A percentile compares a stretch with the other conserved stretches of the same genome.
These are phyloP conservation scores for Mycteria americana DNA, from an alignment of 2,797 vertebrate species.

Conservation along the genomic window DNA sequence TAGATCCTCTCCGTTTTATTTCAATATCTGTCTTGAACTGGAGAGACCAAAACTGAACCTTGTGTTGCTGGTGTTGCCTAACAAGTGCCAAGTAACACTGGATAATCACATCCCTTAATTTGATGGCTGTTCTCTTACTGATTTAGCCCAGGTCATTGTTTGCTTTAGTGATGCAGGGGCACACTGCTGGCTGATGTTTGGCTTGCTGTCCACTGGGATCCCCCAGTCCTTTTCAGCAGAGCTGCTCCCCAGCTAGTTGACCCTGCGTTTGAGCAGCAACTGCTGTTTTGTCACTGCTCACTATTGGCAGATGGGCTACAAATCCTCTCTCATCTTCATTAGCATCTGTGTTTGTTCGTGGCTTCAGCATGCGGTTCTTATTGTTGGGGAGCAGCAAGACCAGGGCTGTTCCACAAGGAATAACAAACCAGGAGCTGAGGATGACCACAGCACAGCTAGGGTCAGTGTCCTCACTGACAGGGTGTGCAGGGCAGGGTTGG, in stretches of 20 bases:
- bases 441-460: not conserved
- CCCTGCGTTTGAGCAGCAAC: not conserved
- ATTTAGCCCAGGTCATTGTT: not conserved
- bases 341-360: not conserved
- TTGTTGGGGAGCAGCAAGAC: not conserved
- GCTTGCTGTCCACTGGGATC: not conserved
- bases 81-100: not conserved
- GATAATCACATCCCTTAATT: not conserved
- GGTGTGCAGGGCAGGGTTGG: not conserved
- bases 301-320: not conserved
- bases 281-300: not conserved
- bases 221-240: not conserved
- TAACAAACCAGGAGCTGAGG: not conserved
- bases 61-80: not conserved
- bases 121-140: not conserved
- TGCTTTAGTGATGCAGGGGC: not conserved
- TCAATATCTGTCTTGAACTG: not conserved
- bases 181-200: not conserved
- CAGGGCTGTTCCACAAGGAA: not conserved
- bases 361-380: not conserved
- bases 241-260: not conserved
- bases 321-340: not conserved
- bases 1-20: not conserved
- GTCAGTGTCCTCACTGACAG: not conserved
- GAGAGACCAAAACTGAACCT: not conserved